These are phyloP conservation scores for Papilio gigon DNA, from an alignment of 2,888 invertebrate species.

Conservation along the genomic window DNA sequence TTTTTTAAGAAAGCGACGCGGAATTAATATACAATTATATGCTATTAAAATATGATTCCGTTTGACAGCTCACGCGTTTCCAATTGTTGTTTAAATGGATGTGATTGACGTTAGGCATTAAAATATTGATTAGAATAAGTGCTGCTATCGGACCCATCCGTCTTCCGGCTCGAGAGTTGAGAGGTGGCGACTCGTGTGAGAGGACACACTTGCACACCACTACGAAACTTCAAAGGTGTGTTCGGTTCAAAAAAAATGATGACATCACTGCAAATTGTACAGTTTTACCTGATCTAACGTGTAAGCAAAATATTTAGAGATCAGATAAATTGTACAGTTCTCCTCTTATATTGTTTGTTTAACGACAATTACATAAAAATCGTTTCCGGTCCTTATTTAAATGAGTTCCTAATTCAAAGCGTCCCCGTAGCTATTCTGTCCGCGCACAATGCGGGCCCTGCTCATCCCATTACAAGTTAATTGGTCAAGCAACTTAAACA, in stretches of 20 bases:
- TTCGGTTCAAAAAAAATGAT: too few relatives aligned
- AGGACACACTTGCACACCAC: background rate
- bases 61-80: slow-evolving; percentile 20
- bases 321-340: too few relatives aligned
- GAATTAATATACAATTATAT: slow-evolving; percentile 32
- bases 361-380: background rate
- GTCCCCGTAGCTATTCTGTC: background rate
- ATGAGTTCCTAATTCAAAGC: background rate
- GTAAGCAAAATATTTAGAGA: too few relatives aligned
- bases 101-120: slow-evolving; percentile 19
- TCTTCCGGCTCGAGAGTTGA: slow-evolving; percentile 11
- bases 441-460: background rate
- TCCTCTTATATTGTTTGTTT: too few relatives aligned
- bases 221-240: background rate
- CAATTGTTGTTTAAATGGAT: slow-evolving; percentile 4
- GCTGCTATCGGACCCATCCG: background rate
- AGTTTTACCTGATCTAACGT: too few relatives aligned
- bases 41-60: slow-evolving; percentile 30
- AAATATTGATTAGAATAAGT: slow-evolving; percentile 17
- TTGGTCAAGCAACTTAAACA: slow-evolving; percentile 38
- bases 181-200: slow-evolving; percentile 2
- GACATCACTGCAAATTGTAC: too few relatives aligned
- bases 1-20: slow-evolving; percentile 18
- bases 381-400: background rate
- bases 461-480: slow-evolving; percentile 36